Base-by-base conservation (phyloP, 2,888 invertebrate species). In the Nesidiocoris tenuis region DNA sequence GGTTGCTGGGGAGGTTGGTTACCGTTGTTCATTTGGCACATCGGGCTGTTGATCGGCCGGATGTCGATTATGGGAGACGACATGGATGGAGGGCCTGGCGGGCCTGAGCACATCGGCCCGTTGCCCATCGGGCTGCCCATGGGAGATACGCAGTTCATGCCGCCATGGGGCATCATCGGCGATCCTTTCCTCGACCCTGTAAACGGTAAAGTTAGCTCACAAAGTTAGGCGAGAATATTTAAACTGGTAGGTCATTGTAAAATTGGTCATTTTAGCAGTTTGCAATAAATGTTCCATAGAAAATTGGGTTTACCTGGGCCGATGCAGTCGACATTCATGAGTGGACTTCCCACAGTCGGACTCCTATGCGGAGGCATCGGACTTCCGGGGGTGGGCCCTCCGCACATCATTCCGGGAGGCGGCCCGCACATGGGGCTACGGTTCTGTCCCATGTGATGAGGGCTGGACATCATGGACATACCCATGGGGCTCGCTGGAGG, bases 401-500 rank as follows among this genome's bases (percentile, higher is more conserved):
- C 77, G 7, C 78, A 79, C 79, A 80, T 80, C 78, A 80, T 80
- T 12, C 79, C 78, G 57, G 80, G 79, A 57, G 79, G 79, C 9
- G 80, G 80, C 39, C 77, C 76, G 63, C 81, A 80, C 76, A 81
- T 76, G 12, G 81, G 81, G 75, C 80, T 81, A 21, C 80, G 70
- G 61, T 79, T 79, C 17, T 91, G 90, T 81, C 90, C 90, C 82
- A 84, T 89, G 55, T 66, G 75, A 25, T 74, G 74, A 55, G 90
- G 88, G 57, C 89, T 90, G 78, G 89, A 89, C 89, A 91, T 91
- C 89, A 91, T 91, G 3, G 90, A 90, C 80, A 81, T 80, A 81
- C 90, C 90, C 83, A 84, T 90, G 54, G 90, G 88, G 61, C 89
- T 90, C 88, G 91, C 91, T 5, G 90, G 90, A 63, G 90, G 89